Evolutionary conservation across 2,113 vertebrate species (phyloP), one percentile per base, ranked within the genome.

Genomic region (Antigone vipio): DNA sequence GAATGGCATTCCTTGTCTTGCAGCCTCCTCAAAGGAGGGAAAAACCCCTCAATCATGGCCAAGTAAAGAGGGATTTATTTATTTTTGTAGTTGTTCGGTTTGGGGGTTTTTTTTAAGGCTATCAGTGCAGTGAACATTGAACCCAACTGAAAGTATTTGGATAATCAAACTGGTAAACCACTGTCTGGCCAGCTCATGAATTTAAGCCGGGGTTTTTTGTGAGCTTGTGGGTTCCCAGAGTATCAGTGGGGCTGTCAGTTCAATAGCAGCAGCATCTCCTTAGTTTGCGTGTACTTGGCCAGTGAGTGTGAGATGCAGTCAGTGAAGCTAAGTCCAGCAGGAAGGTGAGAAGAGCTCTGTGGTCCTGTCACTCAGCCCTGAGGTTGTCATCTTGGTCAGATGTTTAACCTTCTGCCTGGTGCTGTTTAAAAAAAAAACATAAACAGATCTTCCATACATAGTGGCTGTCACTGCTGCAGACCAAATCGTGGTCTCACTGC

Each of bases 1-100:
- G 98, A 99, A 99, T 98, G 98, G 98, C 97, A 98, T 96, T 98
- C 98, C 98, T 99, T 99, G 98, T 99, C 87, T 93, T 85, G 75
- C 73, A 90, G 89, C 76, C 94, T 95, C 35, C 93, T 96, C 85
- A 77, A 63, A 95, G 71, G 58, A 89, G 80, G 52, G 59, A 66
- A 85, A 66, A 79, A 94, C 7, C 11, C 22, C 63, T 94, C 85
- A 73, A 64, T 74, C 82, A 60, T 26, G 79, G 88, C 94, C 93
- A 97, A 97, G 80, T 87, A 89, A 86, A 89, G 71, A 81, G 56
- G 38, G 50, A 60, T 80, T 92, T 30, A 30, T 77, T 16, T 27
- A 10, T 45, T 56, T 88, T 71, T 60, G 13, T 44, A 44, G 42
- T 35, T 26, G 38, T 38, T 38, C 38, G 50, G 50, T 24, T 52